Conservation (phyloP, 2,113 vertebrate species). For the Numida meleagris region DNA sequence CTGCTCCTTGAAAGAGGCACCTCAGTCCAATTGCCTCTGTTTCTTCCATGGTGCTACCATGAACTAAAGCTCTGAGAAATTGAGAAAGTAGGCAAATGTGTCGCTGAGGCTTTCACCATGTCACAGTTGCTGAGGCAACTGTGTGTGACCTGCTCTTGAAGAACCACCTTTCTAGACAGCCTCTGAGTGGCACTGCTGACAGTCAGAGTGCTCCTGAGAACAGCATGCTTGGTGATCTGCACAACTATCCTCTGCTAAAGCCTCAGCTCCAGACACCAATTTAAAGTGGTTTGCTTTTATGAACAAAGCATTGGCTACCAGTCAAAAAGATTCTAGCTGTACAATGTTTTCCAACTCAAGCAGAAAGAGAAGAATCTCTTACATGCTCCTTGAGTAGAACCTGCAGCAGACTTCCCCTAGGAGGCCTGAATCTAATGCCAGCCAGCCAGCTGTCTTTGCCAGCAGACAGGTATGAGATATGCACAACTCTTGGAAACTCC, state of each 20-base stretch:
- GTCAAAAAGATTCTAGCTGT: not conserved
- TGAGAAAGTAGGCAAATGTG: not conserved
- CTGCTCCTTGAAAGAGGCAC: not conserved
- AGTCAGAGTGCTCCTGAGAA: accelerated
- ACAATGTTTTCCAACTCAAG: not conserved
- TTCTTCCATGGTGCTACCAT: not conserved
- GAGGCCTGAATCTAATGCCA: not conserved
- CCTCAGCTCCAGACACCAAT: not conserved
- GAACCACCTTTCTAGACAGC: not conserved
- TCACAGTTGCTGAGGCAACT: not conserved
- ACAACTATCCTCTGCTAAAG: not conserved
- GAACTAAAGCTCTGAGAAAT: not conserved
- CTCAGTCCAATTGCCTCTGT: accelerated
- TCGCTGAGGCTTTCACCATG: no score
- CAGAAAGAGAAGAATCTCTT: not conserved
- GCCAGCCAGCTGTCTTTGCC: not conserved
- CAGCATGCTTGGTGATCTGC: accelerated
- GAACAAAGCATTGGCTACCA: not conserved
- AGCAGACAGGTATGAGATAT: not conserved
- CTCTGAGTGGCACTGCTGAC: not conserved
- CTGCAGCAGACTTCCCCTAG: not conserved
- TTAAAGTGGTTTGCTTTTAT: not conserved
- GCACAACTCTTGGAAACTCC: not conserved
- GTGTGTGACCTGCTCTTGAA: not conserved
- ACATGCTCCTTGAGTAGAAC: not conserved